phyloP scores from a whole-genome alignment of 2,113 vertebrate genomes.

The Thalassoma bifasciatum region DNA sequence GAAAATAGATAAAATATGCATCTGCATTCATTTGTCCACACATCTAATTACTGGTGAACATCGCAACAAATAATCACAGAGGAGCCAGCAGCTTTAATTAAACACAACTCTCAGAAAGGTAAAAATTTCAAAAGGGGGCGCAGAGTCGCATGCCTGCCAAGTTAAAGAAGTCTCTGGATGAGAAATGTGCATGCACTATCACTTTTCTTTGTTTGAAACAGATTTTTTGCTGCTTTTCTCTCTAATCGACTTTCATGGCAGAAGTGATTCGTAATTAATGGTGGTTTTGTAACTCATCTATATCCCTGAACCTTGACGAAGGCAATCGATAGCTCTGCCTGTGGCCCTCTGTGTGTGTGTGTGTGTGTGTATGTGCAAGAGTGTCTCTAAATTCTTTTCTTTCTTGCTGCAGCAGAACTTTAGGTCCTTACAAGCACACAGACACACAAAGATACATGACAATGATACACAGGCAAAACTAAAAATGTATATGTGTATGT shows the following conservation, averaged over 20 bases:
- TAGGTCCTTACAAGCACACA: conserved; percentile 14
- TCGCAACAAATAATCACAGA: conserved; percentile 37
- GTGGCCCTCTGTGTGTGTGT: conserved; percentile 51
- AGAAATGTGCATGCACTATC: conserved; percentile 63
- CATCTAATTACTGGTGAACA: conserved; percentile 53
- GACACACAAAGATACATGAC: conserved; percentile 34
- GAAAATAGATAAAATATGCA: conserved; percentile 73
- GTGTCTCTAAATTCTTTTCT: conserved; percentile 11
- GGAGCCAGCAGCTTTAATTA: conserved; percentile 39
- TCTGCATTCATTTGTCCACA: conserved; percentile 59
- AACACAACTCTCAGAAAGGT: conserved; percentile 25
- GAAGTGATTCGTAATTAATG: conserved; percentile 84
- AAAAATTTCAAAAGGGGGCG: conserved; percentile 23
- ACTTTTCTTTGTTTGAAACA: conserved; percentile 71
- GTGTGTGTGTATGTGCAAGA: background rate
- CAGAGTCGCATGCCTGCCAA: conserved; percentile 22
- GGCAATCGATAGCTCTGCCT: conserved; percentile 75
- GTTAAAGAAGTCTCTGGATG: conserved; percentile 34
- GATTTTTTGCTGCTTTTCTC: conserved; percentile 67
- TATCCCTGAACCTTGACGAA: conserved; percentile 78
- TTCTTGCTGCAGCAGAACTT: conserved; percentile 37
- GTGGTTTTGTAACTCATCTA: conserved; percentile 80
- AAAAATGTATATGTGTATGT: too few species aligned
- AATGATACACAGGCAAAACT: background rate
- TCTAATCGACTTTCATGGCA: conserved; percentile 80